Percentiles rank a stretch among this genome's conserved stretches.
phyloP scores from a whole-genome alignment of 2,888 invertebrate genomes.

The Xestia xanthographa region DNA sequence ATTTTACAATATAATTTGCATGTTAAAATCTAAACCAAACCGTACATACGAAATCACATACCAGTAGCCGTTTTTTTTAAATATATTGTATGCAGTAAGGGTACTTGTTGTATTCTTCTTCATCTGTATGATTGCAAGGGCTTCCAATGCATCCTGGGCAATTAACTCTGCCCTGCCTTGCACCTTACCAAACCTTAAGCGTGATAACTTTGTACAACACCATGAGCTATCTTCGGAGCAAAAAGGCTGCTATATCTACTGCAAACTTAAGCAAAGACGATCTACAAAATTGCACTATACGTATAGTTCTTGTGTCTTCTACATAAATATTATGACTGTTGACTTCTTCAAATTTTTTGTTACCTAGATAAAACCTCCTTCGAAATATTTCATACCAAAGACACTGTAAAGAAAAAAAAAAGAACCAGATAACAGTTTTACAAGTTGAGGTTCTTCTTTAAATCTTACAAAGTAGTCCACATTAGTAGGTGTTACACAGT shows the following conservation, averaged over 20 bases:
- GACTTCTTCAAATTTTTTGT: neutral
- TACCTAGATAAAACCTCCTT: neutral
- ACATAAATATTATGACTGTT: too few relatives aligned
- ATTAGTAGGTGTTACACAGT: slow-evolving; percentile 55
- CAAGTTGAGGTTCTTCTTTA: neutral
- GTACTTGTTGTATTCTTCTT: neutral
- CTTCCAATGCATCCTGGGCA: too few relatives aligned
- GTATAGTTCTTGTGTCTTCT: neutral
- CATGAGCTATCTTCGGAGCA: neutral
- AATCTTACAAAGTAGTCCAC: slow-evolving; percentile 55
- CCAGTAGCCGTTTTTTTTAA: too few relatives aligned
- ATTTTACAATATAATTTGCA: too few relatives aligned
- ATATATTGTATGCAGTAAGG: neutral
- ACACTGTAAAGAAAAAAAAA: neutral
- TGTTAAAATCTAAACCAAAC: too few relatives aligned
- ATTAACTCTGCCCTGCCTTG: neutral
- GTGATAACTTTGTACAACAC: neutral
- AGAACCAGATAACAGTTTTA: slow-evolving; percentile 1
- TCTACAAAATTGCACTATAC: neutral
- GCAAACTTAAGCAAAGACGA: neutral
- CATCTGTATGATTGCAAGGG: neutral
- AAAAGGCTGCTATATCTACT: neutral
- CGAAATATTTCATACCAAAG: neutral
- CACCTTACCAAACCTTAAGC: neutral
- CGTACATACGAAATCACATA: too few relatives aligned